Conservation (phyloP, 2,888 invertebrate genomes). For the Ischnura elegans region DNA sequence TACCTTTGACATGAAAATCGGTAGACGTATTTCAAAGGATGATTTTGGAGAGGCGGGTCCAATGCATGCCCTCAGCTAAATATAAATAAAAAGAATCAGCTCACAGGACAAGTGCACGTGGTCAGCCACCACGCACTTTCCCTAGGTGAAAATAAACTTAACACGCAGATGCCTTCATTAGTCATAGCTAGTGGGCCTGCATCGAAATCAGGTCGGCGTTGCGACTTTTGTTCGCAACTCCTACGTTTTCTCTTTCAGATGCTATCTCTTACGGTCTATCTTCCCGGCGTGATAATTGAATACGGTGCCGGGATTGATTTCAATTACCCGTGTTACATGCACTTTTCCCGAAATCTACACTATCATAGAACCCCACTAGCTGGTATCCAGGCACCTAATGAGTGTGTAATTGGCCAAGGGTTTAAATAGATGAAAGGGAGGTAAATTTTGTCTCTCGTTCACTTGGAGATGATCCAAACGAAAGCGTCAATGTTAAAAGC, state of each 20-base stretch:
- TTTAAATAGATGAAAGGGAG: background rate
- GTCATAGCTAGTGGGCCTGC: constrained; percentile 39
- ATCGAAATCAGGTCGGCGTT: constrained; percentile 39
- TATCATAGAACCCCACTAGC: background rate
- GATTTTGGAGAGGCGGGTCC: background rate
- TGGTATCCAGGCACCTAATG: background rate
- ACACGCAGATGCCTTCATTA: constrained; percentile 54
- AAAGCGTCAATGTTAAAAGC: background rate
- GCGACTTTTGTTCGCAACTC: background rate
- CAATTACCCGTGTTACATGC: background rate
- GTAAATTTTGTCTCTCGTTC: background rate
- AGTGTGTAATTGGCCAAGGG: background rate
- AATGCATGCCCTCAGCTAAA: too few relatives aligned
- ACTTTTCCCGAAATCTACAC: background rate
- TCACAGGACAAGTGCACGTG: background rate
- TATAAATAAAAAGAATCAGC: background rate
- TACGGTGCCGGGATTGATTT: background rate
- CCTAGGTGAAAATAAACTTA: constrained; percentile 11
- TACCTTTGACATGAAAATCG: too few relatives aligned
- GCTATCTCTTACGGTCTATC: background rate
- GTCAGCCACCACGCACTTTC: background rate
- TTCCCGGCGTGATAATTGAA: background rate
- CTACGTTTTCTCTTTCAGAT: constrained; percentile 55
- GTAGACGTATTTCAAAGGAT: background rate
- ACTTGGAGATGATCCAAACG: background rate